phyloP scores from a whole-genome alignment of 2,797 vertebrate species.

The Momotus momota region DNA sequence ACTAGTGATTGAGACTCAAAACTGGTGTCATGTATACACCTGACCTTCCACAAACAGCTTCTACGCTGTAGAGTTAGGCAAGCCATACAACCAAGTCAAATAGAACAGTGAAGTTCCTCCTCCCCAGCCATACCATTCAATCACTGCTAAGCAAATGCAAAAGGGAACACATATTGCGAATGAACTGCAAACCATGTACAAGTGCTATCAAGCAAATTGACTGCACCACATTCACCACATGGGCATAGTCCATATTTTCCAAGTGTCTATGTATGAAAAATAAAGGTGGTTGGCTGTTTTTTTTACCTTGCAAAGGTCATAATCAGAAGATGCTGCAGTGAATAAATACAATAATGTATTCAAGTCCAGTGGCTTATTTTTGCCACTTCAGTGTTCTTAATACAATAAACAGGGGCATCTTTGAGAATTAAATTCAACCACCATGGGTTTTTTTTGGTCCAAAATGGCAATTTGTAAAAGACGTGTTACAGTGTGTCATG shows the following conservation, averaged over 20 bases:
- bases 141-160: not conserved
- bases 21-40: not conserved
- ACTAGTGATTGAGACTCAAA: fast-evolving
- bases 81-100: not conserved
- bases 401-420: not conserved
- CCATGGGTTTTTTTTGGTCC: not conserved
- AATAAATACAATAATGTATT: not conserved
- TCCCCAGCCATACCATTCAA: too few relatives aligned
- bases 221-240: fast-evolving
- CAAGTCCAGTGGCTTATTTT: not conserved
- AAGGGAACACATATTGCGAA: not conserved
- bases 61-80: not conserved
- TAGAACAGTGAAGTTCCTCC: too few relatives aligned
- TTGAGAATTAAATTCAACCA: not conserved
- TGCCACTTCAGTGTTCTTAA: not conserved
- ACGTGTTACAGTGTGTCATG: fast-evolving
- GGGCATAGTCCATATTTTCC: not conserved
- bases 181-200: not conserved
- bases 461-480: not conserved
- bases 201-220: not conserved
- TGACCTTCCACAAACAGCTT: not conserved
- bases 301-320: not conserved
- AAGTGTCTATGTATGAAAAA: not conserved
- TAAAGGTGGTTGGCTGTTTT: not conserved
- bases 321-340: not conserved